phyloP scores from a whole-genome alignment of 2,113 vertebrate species.

The Pachypanchax playfairii region DNA sequence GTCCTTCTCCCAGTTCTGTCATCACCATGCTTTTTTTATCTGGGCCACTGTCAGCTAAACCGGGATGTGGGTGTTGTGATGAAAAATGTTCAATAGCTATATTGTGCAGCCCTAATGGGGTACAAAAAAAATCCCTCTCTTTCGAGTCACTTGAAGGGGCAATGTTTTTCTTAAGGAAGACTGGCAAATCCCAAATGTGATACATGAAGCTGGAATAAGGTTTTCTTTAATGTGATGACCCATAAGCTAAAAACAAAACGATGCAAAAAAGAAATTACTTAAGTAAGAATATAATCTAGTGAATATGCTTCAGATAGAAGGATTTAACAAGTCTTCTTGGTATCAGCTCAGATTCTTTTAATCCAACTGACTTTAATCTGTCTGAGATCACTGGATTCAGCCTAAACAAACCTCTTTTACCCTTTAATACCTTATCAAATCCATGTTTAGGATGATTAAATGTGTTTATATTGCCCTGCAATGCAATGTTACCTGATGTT shows the following conservation, averaged over 20 bases:
- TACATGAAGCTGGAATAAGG: not conserved
- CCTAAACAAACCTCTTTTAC: constrained; percentile 31
- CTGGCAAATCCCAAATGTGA: not conserved
- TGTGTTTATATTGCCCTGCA: not conserved
- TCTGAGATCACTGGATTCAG: constrained; percentile 51
- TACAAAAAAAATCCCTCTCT: not conserved
- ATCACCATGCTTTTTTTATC: not conserved
- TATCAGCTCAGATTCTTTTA: constrained; percentile 65
- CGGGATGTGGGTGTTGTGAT: too few species aligned
- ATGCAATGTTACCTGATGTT: too few species aligned
- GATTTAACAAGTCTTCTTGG: constrained; percentile 68
- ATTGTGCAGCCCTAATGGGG: too few species aligned
- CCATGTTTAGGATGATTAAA: not conserved
- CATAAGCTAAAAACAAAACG: too few species aligned
- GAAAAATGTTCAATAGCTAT: too few species aligned
- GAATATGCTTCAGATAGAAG: constrained; percentile 53
- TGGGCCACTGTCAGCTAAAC: not conserved
- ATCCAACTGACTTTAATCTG: constrained; percentile 65
- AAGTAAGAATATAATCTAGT: too few species aligned
- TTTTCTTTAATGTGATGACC: too few species aligned
- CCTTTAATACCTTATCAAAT: not conserved
- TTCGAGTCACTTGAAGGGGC: not conserved
- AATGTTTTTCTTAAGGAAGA: not conserved
- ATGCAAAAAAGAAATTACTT: too few species aligned
- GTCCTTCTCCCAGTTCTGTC: not conserved